Percentiles rank a stretch among this genome's conserved stretches.
phyloP scores from a whole-genome alignment of 2,888 invertebrate genomes.

The Cataglyphis rosenhaueri region DNA sequence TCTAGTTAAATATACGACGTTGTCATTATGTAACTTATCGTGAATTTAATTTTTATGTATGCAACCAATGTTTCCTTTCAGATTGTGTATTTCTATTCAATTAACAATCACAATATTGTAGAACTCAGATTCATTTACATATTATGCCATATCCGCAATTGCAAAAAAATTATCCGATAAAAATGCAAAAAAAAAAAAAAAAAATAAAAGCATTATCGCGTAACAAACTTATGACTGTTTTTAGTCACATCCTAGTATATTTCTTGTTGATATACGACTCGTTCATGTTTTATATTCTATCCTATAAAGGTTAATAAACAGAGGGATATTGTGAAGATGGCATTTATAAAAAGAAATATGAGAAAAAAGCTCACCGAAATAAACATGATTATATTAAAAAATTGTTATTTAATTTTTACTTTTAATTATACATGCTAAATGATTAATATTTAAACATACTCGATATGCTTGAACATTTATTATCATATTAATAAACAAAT shows the following conservation, averaged over 20 bases:
- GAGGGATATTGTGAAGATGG: not conserved
- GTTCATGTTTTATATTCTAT: not conserved
- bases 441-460: not conserved
- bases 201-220: not conserved
- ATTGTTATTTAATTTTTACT: not conserved
- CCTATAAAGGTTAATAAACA: not conserved
- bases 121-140: not conserved
- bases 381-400: not conserved
- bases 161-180: not conserved
- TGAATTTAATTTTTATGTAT: constrained; percentile 44
- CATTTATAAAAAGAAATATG: not conserved
- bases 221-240: not conserved
- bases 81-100: constrained; percentile 34
- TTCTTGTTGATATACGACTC: not conserved
- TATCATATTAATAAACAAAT: constrained; percentile 7
- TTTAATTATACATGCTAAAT: not conserved
- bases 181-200: constrained; percentile 3
- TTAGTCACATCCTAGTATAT: not conserved
- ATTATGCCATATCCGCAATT: not conserved
- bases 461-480: not conserved
- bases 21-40: constrained; percentile 58
- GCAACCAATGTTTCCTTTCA: constrained; percentile 2
- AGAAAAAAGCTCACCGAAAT: not conserved
- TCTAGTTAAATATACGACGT: constrained; percentile 44
- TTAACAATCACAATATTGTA: not conserved